Evolutionary conservation across 2,113 vertebrate genomes (phyloP).

Genomic region (Alectura lathami): DNA sequence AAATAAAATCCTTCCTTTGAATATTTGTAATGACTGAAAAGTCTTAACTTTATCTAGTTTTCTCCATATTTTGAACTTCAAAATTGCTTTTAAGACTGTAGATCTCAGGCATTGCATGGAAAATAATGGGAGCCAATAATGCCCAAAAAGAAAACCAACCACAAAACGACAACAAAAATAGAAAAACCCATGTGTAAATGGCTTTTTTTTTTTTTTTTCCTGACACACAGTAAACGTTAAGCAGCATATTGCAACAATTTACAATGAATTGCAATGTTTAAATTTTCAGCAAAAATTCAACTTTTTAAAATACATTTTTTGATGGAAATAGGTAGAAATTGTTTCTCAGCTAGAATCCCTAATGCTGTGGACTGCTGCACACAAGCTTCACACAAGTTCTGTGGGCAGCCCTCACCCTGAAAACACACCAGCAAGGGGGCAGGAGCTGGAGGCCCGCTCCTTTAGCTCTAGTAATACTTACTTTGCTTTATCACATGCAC

Average conservation of each 20-base stretch:
- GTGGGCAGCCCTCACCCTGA: background rate
- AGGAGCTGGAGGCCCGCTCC: background rate
- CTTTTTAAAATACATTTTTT: background rate
- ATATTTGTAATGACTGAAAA: background rate
- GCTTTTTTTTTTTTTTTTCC: background rate
- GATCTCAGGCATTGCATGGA: background rate
- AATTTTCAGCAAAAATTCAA: background rate
- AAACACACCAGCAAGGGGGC: fast-evolving
- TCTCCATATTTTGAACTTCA: background rate
- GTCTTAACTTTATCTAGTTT: background rate
- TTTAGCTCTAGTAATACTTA: background rate
- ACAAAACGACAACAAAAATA: background rate
- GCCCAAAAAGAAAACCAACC: background rate
- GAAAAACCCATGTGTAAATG: background rate
- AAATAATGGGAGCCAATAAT: background rate
- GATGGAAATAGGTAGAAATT: background rate
- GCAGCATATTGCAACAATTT: background rate
- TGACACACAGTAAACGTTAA: background rate
- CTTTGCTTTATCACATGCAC: fast-evolving
- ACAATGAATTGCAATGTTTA: background rate
- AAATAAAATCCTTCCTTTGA: background rate
- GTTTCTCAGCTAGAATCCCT: background rate
- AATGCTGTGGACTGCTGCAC: background rate
- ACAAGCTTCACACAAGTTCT: background rate
- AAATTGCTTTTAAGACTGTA: background rate